Evolutionary conservation across 2,797 vertebrate genomes (phyloP), one percentile per base, ranked within the genome.

Genomic region (Semaprochilodus insignis): DNA sequence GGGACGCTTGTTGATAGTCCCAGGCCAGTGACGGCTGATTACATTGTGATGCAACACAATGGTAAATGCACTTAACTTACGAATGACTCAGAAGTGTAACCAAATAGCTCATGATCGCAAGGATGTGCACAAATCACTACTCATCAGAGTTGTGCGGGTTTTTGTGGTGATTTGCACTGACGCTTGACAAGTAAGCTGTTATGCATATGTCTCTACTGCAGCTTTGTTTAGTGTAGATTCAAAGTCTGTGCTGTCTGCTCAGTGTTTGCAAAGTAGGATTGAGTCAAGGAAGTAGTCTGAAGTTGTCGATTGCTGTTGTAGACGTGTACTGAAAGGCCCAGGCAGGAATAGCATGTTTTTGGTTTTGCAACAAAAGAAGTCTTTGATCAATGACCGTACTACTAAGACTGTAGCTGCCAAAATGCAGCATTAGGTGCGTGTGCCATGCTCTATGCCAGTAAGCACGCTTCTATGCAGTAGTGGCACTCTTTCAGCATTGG

Each of bases 201-300:
- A 34, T 36, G 25, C n/a, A 27, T 51, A 25, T 10, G 3, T 27
- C 16, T 21, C 10, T 74, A 16, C 63, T n/a, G 17, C 8, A 13
- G 36, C 25, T 27, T 74, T 36, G 1, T 54, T 66, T n/a, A 14
- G 16, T n/a, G 6, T 55, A 73, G 19, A 21, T 31, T 34, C 16
- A 13, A 2, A 71, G n/a, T 31, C 16, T 27, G n/a, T 27, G 14
- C 44, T 7, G 11, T 27, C 14, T 6, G 40, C 27, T 55, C 15
- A 40, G 60, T 57, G 60, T 17, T 63, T 63, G 59, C 23, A 23
- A n/a, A 65, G 31, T 23, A 21, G 57, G 55, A 21, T 21, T 27
- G 71, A 31, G 34, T 73, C 71, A 62, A 75, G 72, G 13, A 67
- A n/a, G 48, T 66, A 23, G 25, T 63, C 57, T 44, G 62, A 44